phyloP scores from a whole-genome alignment of 2,888 invertebrate species.

The Villa cingulata region DNA sequence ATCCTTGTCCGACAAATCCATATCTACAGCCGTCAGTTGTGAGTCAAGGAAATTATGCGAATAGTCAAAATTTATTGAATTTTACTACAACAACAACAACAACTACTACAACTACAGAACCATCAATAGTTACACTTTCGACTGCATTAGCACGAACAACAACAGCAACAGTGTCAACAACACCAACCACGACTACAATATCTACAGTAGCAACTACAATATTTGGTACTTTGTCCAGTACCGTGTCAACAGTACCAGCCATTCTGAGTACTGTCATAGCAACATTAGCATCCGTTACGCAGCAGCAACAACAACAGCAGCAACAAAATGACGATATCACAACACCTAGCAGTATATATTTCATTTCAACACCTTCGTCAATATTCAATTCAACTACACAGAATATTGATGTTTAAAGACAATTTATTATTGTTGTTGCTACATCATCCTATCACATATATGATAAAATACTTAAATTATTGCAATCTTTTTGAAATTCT shows the following conservation, averaged over 20 bases:
- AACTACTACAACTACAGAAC: neutral
- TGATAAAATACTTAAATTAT: too few relatives aligned
- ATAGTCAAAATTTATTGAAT: conserved; percentile 16
- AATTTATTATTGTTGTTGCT: too few relatives aligned
- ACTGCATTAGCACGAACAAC: conserved; percentile 1
- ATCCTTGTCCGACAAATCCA: conserved; percentile 37
- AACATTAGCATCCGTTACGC: conserved; percentile 1
- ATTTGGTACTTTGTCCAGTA: conserved; percentile 1
- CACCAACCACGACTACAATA: conserved; percentile 2
- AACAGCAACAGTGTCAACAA: neutral
- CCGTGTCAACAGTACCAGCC: conserved; percentile 1
- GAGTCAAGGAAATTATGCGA: conserved; percentile 4
- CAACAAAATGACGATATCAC: neutral
- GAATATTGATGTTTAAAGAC: too few relatives aligned
- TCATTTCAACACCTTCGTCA: too few relatives aligned
- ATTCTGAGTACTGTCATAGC: conserved; percentile 7
- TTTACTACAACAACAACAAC: conserved; percentile 16
- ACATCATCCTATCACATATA: too few relatives aligned
- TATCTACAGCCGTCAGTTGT: conserved; percentile 22
- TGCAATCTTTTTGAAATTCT: too few relatives aligned
- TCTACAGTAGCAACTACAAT: neutral
- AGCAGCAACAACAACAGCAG: neutral
- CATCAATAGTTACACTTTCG: neutral
- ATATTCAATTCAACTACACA: too few relatives aligned
- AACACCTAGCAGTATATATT: too few relatives aligned